phyloP scores from a whole-genome alignment of 2,888 invertebrate species.

The Philaethria dido region DNA sequence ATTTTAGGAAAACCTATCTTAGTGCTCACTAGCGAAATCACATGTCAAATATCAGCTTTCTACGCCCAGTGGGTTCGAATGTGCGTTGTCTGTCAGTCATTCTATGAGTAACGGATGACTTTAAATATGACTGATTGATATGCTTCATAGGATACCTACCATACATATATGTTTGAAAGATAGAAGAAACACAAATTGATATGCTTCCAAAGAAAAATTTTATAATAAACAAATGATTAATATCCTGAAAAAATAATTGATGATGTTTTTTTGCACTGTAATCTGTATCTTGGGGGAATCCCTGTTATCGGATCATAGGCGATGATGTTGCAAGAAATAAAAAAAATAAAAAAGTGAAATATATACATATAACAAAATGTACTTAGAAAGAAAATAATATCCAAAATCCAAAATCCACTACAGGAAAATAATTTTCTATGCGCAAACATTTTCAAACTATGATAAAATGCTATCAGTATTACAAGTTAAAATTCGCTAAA shows the following conservation, averaged over 20 bases:
- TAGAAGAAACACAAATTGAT: neutral
- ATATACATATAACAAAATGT: neutral
- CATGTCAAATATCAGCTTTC: too few relatives aligned
- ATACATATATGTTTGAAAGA: neutral
- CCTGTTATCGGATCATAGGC: neutral
- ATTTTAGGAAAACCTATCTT: too few relatives aligned
- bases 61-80: too few relatives aligned
- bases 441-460: too few relatives aligned
- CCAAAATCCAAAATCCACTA: neutral
- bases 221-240: slow-evolving; percentile 14
- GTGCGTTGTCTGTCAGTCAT: too few relatives aligned
- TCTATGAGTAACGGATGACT: too few relatives aligned
- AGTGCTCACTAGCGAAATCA: too few relatives aligned
- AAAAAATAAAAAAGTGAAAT: neutral
- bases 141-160: neutral
- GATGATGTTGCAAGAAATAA: neutral
- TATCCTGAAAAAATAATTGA: slow-evolving; percentile 8
- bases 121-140: too few relatives aligned
- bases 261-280: slow-evolving; percentile 3
- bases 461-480: too few relatives aligned
- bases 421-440: too few relatives aligned
- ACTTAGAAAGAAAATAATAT: neutral
- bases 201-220: slow-evolving; percentile 8
- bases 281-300: slow-evolving; percentile 3
- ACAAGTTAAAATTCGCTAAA: too few relatives aligned